These are phyloP conservation scores for Pomatorhinus ruficollis DNA, from an alignment of 2,113 vertebrate genomes.

Conservation along the genomic window DNA sequence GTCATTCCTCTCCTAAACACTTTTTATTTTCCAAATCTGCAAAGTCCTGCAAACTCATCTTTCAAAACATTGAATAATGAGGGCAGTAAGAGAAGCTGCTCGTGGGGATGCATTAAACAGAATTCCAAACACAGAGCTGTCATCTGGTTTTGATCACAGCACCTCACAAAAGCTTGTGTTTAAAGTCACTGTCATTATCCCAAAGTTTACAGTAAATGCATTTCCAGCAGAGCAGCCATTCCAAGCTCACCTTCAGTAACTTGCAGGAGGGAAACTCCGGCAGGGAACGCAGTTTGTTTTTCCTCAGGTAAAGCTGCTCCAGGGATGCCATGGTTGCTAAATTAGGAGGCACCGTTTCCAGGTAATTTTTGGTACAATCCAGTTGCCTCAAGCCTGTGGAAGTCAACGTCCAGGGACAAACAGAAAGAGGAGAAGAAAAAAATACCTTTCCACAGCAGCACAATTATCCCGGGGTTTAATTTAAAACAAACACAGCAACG, in stretches of 20 bases:
- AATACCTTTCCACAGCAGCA: neutral
- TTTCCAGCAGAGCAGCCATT: neutral
- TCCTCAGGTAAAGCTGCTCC: slow-evolving; percentile 90
- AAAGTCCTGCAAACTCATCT: neutral
- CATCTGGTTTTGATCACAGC: neutral
- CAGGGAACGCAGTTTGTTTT: slow-evolving; percentile 86
- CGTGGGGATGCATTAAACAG: neutral
- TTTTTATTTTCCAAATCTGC: neutral
- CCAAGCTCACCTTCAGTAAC: slow-evolving; percentile 82
- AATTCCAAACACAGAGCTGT: neutral
- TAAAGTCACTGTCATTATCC: neutral
- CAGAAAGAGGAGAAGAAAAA: neutral
- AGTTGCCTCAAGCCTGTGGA: slow-evolving; percentile 84
- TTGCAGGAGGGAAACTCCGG: slow-evolving; percentile 81
- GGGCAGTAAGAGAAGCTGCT: neutral
- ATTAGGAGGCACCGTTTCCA: slow-evolving; percentile 82
- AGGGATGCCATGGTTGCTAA: slow-evolving; percentile 84
- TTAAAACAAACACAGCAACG: neutral
- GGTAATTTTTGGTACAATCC: slow-evolving; percentile 90
- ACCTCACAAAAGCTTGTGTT: neutral
- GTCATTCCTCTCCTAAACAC: neutral
- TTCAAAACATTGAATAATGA: neutral
- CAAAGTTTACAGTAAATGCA: neutral
- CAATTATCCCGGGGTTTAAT: neutral
- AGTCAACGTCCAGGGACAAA: neutral